Evolutionary conservation across 2,888 invertebrate genomes (phyloP).

Genomic region (Folsomia candida): DNA sequence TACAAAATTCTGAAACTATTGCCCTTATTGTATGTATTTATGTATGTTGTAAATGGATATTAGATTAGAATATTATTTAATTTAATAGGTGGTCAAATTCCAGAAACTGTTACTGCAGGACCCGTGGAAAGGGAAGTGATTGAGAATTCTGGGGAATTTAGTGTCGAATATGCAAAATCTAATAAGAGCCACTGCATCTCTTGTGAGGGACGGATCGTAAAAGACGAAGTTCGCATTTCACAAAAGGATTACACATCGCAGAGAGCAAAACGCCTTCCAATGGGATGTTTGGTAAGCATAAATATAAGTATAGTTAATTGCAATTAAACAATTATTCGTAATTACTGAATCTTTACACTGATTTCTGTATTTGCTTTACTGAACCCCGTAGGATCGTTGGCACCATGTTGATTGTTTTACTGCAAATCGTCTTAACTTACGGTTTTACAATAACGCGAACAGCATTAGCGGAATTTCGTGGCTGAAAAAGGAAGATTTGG

Average conservation of each 20-base stretch:
- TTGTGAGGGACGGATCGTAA: background rate
- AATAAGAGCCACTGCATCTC: constrained; percentile 7
- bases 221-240: constrained; percentile 8
- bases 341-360: background rate
- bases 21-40: too few relatives aligned
- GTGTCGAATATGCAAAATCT: constrained; percentile 9
- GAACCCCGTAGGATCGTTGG: constrained; percentile 9
- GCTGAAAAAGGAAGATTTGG: background rate
- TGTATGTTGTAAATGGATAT: background rate
- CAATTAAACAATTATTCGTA: too few relatives aligned
- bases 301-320: too few relatives aligned
- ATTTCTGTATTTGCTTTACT: background rate
- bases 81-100: background rate
- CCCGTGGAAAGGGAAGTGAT: background rate
- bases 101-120: background rate
- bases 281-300: background rate
- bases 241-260: constrained; percentile 8
- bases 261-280: background rate
- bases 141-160: constrained; percentile 8
- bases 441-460: background rate
- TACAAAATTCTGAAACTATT: too few relatives aligned
- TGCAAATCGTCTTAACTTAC: background rate
- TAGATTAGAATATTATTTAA: too few relatives aligned
- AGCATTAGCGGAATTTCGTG: background rate
- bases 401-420: constrained; percentile 9